These are phyloP conservation scores for Sinocyclocheilus maitianheensis DNA, from an alignment of 2,113 vertebrate genomes.

Conservation along the genomic window DNA sequence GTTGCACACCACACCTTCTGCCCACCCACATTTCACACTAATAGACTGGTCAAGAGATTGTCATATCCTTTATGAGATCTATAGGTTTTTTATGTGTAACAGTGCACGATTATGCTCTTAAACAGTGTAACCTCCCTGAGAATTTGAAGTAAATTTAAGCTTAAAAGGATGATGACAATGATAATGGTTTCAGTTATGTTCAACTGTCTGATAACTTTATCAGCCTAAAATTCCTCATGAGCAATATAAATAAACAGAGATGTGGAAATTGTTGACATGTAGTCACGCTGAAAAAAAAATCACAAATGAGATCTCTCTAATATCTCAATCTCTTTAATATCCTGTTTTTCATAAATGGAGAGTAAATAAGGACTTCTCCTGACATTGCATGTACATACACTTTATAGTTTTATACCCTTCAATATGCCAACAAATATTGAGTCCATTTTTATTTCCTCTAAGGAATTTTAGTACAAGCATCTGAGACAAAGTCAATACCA, in stretches of 20 bases:
- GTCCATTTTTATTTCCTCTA: not conserved
- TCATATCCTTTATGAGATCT: constrained; percentile 7
- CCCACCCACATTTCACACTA: constrained; percentile 36
- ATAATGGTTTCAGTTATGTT: not conserved
- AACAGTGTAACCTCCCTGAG: not conserved
- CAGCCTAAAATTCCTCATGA: not conserved
- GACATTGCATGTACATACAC: too few relatives aligned
- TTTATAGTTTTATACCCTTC: too few relatives aligned
- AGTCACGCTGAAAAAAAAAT: too few relatives aligned
- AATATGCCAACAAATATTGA: not conserved
- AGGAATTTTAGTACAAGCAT: not conserved
- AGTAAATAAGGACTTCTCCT: not conserved
- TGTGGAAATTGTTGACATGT: too few relatives aligned
- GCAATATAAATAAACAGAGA: not conserved
- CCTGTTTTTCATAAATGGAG: not conserved
- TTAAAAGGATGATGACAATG: not conserved
- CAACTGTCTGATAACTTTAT: not conserved
- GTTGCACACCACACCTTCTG: constrained; percentile 25
- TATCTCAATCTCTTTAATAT: too few relatives aligned
- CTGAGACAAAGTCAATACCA: not conserved
- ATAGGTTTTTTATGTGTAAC: not conserved
- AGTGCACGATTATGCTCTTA: not conserved
- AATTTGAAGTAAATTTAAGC: not conserved
- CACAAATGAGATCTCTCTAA: too few relatives aligned
- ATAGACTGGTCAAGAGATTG: constrained; percentile 21